These are phyloP conservation scores for Colinus virginianus DNA, from an alignment of 2,113 vertebrate genomes.

Conservation along the genomic window DNA sequence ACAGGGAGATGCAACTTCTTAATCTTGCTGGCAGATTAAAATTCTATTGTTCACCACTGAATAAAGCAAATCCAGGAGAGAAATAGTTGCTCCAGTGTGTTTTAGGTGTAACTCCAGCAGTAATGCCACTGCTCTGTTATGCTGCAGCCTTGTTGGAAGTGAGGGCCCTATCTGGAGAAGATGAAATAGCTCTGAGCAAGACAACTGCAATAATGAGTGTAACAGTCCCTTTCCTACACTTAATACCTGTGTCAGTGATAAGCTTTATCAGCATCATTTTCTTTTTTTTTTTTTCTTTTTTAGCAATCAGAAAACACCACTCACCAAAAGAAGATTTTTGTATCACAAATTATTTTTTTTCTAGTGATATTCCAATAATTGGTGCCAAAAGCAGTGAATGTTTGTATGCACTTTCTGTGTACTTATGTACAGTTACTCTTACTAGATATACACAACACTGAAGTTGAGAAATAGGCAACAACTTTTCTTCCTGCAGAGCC, in stretches of 20 bases:
- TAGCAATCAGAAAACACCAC: not conserved
- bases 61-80: conserved; percentile 46
- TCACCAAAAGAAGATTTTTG: not conserved
- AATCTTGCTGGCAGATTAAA: conserved; percentile 62
- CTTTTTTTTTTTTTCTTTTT: not conserved
- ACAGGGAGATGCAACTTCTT: conserved; percentile 54
- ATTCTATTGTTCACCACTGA: conserved; percentile 59
- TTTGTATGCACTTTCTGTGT: not conserved
- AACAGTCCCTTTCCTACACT: not conserved
- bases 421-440: not conserved
- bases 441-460: not conserved
- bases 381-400: not conserved
- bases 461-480: not conserved
- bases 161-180: not conserved
- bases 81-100: conserved; percentile 39
- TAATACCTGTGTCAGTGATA: too few species aligned
- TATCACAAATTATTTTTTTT: not conserved
- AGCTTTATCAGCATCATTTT: not conserved
- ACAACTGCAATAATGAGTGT: not conserved
- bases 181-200: not conserved
- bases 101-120: conserved; percentile 54
- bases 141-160: not conserved
- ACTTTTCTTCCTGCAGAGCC: not conserved
- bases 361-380: not conserved
- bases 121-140: not conserved